A percentile compares a stretch with the other conserved stretches of the same genome.
These are phyloP conservation scores for Drosophila subobscura DNA, from an alignment of 1,140 invertebrate species.

Conservation along the genomic window DNA sequence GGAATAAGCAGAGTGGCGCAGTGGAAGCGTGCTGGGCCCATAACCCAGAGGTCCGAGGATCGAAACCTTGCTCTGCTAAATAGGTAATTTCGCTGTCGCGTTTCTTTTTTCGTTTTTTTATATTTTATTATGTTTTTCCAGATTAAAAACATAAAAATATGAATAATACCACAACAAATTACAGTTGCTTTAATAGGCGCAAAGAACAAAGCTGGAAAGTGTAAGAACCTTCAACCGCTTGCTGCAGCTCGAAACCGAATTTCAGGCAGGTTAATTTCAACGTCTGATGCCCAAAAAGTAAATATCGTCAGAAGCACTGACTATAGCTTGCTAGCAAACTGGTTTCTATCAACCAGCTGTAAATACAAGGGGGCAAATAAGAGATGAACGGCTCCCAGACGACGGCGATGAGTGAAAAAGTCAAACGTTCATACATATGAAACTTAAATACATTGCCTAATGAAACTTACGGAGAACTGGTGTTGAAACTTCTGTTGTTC, in stretches of 20 bases:
- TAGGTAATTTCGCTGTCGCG: not conserved
- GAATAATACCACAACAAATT: not conserved
- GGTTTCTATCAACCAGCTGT: conserved; percentile 71
- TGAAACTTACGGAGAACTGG: conserved; percentile 41
- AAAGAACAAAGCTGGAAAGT: conserved; percentile 7
- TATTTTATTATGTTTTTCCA: not conserved
- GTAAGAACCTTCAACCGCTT: conserved; percentile 29
- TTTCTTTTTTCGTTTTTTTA: conserved; percentile 3
- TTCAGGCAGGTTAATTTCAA: conserved; percentile 7
- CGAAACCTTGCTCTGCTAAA: conserved; percentile 96
- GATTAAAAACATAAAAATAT: no score
- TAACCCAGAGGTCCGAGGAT: conserved; percentile 99
- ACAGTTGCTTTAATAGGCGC: conserved; percentile 13
- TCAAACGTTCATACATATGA: conserved; percentile 47
- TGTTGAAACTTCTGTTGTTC: not conserved
- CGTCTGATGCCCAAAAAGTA: conserved; percentile 50
- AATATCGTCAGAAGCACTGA: conserved; percentile 51
- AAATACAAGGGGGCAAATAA: conserved; percentile 41
- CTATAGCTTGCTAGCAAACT: conserved; percentile 48
- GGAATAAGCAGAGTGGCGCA: conserved; percentile 94
- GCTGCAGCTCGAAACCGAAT: conserved; percentile 24
- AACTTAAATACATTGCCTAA: conserved; percentile 34
- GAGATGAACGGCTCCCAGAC: conserved; percentile 20
- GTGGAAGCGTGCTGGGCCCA: conserved; percentile 99
- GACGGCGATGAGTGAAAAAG: conserved; percentile 41